Base-by-base conservation (phyloP, 2,888 invertebrate genomes). In the Automeris io region DNA sequence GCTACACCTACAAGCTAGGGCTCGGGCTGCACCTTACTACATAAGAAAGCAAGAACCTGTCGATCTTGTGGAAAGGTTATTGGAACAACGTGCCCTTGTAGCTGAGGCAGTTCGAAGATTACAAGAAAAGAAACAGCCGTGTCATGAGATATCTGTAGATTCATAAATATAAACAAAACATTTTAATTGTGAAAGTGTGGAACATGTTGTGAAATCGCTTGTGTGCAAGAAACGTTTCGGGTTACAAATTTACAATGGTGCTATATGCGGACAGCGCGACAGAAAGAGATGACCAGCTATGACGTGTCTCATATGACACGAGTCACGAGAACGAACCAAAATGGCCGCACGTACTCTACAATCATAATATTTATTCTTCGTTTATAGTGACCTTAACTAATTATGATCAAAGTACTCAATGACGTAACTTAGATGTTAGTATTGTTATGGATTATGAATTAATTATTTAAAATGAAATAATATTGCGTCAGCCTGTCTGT, bases 211-310 rank as follows among this genome's bases (percentile, higher is more conserved):
- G 86, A 86, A 86, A 86, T 86, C 79, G 81, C 76, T 77, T 80
- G 83, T 83, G 86, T 81, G 73, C 76, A 79, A 70, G 78, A 85
- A 80, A 78, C 85, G 85, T 86, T 82, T 86, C 86, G 80, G 83
- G 72, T 86, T 86, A 85, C 86, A 86, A 83, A 82, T 72, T 86
- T 86, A 85, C 86, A 86, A 83, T 85, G 86, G 86, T 86, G 86
- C 86, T 86, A 86, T 86, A 86, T 83, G 86, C 83, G 80, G 83
- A 78, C 76, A 73, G 73, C 74, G 72, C 73, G 83, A 67, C 60
- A 71, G 80, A 86, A 63, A 66, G 80, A 74, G 86, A 86, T 59
- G 67, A 76, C 73, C 57, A 61, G 65, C 66, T 74, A 67, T 85
- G 86, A 85, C 86, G 86, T 86, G 86, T 82, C 85, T 70, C 66